A percentile compares a stretch with the other conserved stretches of the same genome.
These are phyloP conservation scores for Notospermus geniculatus DNA, from an alignment of 1,140 invertebrate species.

Conservation along the genomic window DNA sequence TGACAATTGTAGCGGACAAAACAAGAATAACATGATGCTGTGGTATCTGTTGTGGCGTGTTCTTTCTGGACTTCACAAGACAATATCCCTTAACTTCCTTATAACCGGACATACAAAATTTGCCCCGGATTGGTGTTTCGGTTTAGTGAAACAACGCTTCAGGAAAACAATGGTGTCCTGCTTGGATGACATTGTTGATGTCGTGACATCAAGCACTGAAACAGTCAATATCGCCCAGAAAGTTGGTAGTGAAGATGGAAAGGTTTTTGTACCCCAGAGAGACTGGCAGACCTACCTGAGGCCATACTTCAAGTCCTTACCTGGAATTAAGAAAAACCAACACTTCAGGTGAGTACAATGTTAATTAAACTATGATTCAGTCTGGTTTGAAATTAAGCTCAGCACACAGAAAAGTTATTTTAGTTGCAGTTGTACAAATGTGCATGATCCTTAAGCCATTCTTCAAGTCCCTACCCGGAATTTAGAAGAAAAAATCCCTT, in stretches of 20 bases:
- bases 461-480: too few relatives aligned
- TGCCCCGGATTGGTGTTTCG: constrained; percentile 38
- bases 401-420: too few relatives aligned
- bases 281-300: constrained; percentile 25
- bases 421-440: too few relatives aligned
- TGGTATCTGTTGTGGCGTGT: constrained; percentile 34
- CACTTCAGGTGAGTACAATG: constrained; percentile 10
- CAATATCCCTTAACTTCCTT: constrained; percentile 27
- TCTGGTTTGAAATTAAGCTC: too few relatives aligned
- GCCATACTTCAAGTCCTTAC: constrained; percentile 19
- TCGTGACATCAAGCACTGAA: constrained; percentile 17
- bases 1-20: constrained; percentile 36
- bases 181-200: constrained; percentile 19
- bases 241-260: constrained; percentile 20
- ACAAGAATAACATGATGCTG: constrained; percentile 33
- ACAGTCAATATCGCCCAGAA: constrained; percentile 26
- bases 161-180: constrained; percentile 16
- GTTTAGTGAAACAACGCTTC: constrained; percentile 28
- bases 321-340: constrained; percentile 24
- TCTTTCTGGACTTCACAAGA: constrained; percentile 18
- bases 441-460: too few relatives aligned
- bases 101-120: constrained; percentile 36
- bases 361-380: too few relatives aligned
- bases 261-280: constrained; percentile 18
- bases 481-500: too few relatives aligned